phyloP scores from a whole-genome alignment of 2,113 vertebrate species.

The Felis chaus region DNA sequence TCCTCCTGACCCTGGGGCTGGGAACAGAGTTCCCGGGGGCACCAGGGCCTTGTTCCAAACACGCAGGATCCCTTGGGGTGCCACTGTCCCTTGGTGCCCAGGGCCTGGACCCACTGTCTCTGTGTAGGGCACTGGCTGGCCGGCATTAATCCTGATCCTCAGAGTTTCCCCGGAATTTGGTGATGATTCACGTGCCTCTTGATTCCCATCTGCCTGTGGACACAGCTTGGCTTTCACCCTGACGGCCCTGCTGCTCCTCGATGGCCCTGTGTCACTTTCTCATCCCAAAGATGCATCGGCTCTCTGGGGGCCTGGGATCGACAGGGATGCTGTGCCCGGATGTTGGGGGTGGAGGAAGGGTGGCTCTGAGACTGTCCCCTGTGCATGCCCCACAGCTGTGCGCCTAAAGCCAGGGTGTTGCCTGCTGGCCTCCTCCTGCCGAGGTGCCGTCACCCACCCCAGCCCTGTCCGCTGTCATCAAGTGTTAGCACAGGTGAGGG shows the following conservation, averaged over 20 bases:
- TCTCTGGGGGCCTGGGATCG: neutral
- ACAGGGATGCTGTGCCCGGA: neutral
- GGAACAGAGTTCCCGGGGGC: neutral
- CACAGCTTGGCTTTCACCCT: neutral
- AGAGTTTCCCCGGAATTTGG: neutral
- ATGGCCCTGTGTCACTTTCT: neutral
- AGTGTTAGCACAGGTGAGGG: accelerated
- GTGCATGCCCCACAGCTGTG: accelerated
- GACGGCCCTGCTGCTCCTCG: no score
- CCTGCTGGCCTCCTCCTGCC: neutral
- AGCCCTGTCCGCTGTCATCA: neutral
- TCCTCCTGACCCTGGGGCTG: neutral
- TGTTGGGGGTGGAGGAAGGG: neutral
- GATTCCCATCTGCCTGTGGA: neutral
- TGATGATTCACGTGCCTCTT: neutral
- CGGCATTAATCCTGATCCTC: neutral
- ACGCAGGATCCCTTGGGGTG: neutral
- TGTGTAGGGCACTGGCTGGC: neutral
- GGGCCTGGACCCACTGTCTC: neutral
- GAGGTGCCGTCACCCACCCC: neutral
- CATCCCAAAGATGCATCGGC: neutral
- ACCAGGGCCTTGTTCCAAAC: neutral
- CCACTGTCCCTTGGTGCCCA: neutral
- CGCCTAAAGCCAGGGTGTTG: neutral
- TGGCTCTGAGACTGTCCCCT: accelerated